A percentile compares a stretch with the other conserved stretches of the same genome.
Evolutionary conservation across 2,888 invertebrate genomes (phyloP).

Genomic region (Dynastes hyllus): DNA sequence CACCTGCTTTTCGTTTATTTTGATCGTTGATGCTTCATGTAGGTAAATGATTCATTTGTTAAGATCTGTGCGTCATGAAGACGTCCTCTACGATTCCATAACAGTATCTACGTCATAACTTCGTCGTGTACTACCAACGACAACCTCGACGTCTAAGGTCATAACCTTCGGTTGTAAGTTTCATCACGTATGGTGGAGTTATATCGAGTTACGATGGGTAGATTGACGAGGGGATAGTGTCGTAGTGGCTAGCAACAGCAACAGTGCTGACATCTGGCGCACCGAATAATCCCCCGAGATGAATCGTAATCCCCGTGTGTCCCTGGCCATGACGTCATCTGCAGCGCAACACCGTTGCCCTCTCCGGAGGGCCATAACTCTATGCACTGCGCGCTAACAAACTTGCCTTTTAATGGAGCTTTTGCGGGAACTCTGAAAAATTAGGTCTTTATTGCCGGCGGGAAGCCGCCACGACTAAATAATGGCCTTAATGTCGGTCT

Average conservation of each 20-base stretch:
- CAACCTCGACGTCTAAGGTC: conserved; percentile 23
- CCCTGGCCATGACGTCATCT: conserved; percentile 67
- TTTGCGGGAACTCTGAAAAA: conserved; percentile 55
- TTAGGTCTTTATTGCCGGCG: conserved; percentile 50
- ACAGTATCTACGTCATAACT: conserved; percentile 5
- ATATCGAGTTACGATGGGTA: conserved; percentile 66
- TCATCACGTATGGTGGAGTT: conserved; percentile 66
- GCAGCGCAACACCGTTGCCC: conserved; percentile 53
- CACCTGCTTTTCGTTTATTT: too few species aligned
- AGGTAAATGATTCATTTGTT: neutral
- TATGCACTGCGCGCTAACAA: conserved; percentile 61
- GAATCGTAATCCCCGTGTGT: conserved; percentile 65
- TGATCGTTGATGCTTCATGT: too few species aligned
- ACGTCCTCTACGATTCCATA: conserved; percentile 21
- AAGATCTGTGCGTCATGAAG: conserved; percentile 27
- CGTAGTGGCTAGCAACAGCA: conserved; percentile 42
- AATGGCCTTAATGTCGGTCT: conserved; percentile 46
- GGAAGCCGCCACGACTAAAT: conserved; percentile 48
- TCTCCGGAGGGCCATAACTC: conserved; percentile 62
- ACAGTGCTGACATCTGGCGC: conserved; percentile 64
- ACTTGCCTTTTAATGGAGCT: conserved; percentile 56
- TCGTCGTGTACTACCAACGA: conserved; percentile 12
- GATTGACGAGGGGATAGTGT: conserved; percentile 62
- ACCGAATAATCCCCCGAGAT: conserved; percentile 67
- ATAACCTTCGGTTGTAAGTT: conserved; percentile 60